These are phyloP conservation scores for Pangasius larnaudii DNA, from an alignment of 2,797 vertebrate species.

Conservation along the genomic window DNA sequence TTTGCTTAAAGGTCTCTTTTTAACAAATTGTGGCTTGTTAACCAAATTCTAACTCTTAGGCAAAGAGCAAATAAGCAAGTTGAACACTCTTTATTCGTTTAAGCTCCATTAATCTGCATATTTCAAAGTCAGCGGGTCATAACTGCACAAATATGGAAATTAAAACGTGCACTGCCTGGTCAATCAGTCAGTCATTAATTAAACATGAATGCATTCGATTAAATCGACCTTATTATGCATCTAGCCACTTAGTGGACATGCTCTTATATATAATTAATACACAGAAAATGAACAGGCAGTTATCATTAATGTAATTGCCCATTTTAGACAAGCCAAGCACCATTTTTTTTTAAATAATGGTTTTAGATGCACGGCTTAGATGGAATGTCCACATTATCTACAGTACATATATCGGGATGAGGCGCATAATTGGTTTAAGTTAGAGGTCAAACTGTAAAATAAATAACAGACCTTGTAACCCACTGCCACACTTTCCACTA, in stretches of 20 bases:
- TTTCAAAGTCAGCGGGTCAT: conserved; percentile 47
- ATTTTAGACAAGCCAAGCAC: conserved; percentile 25
- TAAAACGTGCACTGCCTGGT: conserved; percentile 15
- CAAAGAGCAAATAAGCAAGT: background rate
- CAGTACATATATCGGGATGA: background rate
- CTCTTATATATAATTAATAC: conserved; percentile 41
- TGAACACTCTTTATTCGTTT: background rate
- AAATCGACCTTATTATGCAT: conserved; percentile 39
- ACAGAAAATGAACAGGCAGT: conserved; percentile 33
- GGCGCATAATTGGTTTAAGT: background rate
- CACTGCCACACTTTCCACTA: background rate
- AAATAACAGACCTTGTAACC: background rate
- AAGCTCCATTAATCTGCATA: conserved; percentile 28
- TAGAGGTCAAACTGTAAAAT: background rate
- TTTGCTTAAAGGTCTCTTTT: background rate
- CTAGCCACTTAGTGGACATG: conserved; percentile 34
- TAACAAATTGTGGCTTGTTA: background rate
- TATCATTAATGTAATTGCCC: conserved; percentile 34
- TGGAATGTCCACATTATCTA: background rate
- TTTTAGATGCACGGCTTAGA: background rate
- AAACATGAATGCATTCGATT: conserved; percentile 53
- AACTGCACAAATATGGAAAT: conserved; percentile 45
- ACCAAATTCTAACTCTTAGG: background rate
- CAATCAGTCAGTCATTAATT: conserved; percentile 49
- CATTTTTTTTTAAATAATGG: background rate